Conservation (phyloP, 2,113 vertebrate species). For the Prionailurus bengalensis region DNA sequence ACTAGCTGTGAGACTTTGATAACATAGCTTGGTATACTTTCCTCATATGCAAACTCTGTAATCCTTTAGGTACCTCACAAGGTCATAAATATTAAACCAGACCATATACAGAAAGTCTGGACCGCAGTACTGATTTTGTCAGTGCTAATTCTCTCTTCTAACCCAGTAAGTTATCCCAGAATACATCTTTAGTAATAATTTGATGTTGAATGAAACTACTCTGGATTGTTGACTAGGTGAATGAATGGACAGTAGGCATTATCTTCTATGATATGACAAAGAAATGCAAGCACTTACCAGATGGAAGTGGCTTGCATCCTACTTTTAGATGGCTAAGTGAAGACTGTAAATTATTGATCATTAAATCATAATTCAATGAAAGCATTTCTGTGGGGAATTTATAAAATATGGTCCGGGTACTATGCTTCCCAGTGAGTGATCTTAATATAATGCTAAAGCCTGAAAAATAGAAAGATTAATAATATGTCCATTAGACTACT, state of each 20-base stretch:
- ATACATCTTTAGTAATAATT: background rate
- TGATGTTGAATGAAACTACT: constrained; percentile 37
- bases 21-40: background rate
- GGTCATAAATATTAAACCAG: constrained; percentile 1
- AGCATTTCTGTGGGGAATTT: constrained; percentile 72
- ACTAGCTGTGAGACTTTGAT: background rate
- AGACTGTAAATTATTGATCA: constrained; percentile 77
- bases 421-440: constrained; percentile 52
- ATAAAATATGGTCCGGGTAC: constrained; percentile 58
- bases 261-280: background rate
- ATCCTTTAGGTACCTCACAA: background rate
- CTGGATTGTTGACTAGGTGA: background rate
- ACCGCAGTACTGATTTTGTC: background rate
- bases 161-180: background rate
- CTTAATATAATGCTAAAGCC: constrained; percentile 60
- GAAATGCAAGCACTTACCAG: constrained; percentile 61
- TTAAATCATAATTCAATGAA: constrained; percentile 70
- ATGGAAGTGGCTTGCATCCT: constrained; percentile 6
- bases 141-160: background rate
- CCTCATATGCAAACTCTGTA: background rate
- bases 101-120: background rate
- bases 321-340: constrained; percentile 53
- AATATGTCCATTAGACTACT: constrained; percentile 72
- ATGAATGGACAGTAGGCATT: background rate
- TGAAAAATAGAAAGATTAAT: constrained; percentile 73